Conservation (phyloP, 2,888 invertebrate species). For the Drosophila greeni region DNA sequence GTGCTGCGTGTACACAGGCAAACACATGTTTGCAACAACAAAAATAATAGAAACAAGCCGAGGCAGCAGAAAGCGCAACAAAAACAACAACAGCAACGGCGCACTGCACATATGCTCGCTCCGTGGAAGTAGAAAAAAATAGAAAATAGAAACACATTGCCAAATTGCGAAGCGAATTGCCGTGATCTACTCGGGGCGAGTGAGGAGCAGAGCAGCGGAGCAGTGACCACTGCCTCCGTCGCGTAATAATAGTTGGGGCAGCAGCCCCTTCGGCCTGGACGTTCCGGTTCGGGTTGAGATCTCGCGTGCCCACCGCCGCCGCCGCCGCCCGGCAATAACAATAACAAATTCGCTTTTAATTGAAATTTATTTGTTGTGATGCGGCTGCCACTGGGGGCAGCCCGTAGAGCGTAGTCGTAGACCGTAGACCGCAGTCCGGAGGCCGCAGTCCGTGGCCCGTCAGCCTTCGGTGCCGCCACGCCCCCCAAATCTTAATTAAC, state of each 20-base stretch:
- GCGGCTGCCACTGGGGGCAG: constrained; percentile 30
- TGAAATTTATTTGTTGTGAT: constrained; percentile 66
- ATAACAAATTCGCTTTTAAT: constrained; percentile 55
- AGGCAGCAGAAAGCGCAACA: constrained; percentile 2
- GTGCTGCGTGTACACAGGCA: constrained; percentile 10
- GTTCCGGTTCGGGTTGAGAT: constrained; percentile 4
- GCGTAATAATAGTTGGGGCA: constrained; percentile 21
- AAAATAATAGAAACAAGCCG: constrained; percentile 15
- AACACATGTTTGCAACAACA: constrained; percentile 34
- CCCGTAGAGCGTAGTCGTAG: constrained; percentile 15
- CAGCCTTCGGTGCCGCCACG: constrained; percentile 4
- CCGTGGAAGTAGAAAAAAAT: constrained; percentile 9
- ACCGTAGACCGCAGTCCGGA: neutral
- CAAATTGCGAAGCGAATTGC: constrained; percentile 6
- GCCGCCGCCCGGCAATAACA: constrained; percentile 8
- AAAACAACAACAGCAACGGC: neutral
- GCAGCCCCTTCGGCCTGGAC: constrained; percentile 4
- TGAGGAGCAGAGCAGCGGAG: neutral
- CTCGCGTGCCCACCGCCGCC: constrained; percentile 18
- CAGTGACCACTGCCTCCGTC: constrained; percentile 21
- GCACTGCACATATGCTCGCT: constrained; percentile 28
- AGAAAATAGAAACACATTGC: constrained; percentile 18
- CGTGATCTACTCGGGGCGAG: constrained; percentile 14
- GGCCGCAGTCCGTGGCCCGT: neutral
- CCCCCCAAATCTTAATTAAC: constrained; percentile 31